phyloP scores from a whole-genome alignment of 2,888 invertebrate species.

The Gari tellinella region DNA sequence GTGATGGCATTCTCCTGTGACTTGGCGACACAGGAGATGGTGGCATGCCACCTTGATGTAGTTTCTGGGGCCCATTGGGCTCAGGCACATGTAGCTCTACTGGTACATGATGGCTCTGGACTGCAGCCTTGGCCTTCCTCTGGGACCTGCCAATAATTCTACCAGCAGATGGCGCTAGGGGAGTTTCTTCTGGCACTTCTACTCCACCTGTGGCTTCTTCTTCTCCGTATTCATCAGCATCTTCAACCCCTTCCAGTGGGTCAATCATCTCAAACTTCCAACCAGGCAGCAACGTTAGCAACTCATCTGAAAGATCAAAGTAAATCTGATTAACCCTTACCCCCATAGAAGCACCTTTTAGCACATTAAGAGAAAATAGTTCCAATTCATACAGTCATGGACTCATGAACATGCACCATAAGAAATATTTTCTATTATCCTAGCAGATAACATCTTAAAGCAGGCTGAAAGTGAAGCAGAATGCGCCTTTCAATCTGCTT shows the following conservation, averaged over 20 bases:
- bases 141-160: slow-evolving; percentile 49
- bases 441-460: no score
- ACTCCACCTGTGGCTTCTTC: slow-evolving; percentile 44
- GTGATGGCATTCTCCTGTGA: no score
- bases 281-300: slow-evolving; percentile 33
- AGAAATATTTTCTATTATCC: no score
- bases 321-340: no score
- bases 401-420: no score
- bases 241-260: slow-evolving; percentile 30
- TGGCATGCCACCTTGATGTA: background rate
- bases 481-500: no score
- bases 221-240: slow-evolving; percentile 27
- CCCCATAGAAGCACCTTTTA: no score
- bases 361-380: no score
- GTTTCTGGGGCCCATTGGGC: slow-evolving; percentile 27
- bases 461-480: no score
- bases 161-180: slow-evolving; percentile 9
- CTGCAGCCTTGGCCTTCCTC: slow-evolving; percentile 35
- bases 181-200: slow-evolving; percentile 39
- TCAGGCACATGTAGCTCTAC: slow-evolving; percentile 61
- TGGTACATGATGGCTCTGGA: slow-evolving; percentile 43
- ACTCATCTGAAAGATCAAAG: slow-evolving; percentile 57
- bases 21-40: background rate
- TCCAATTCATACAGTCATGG: no score
- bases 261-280: slow-evolving; percentile 61